Base-by-base conservation (phyloP, 1,140 invertebrate genomes). In the Cataglyphis hispanica region DNA sequence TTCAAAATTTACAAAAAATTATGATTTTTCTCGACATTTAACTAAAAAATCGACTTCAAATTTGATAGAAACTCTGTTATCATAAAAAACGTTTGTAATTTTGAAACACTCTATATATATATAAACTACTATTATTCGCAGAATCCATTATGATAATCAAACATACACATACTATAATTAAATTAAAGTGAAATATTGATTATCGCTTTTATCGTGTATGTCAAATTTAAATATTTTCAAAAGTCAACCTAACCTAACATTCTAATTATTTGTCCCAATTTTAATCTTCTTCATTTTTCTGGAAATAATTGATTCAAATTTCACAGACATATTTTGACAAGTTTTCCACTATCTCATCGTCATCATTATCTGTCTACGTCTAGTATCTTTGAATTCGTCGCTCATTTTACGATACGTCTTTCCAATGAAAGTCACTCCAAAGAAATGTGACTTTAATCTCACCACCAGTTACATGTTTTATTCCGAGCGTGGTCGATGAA, bases 391-490 rank as follows among this genome's bases (percentile, higher is more conserved):
- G 50, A 74, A 74, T 83, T 83, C 7, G 46, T 43, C 64, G 34
- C 10, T 56, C 25, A 43, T 83, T 58, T 53, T 34, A 25, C 19
- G 27, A 74, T 3, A 34, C 43, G 50, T 43, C 19, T 81, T 81
- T 40, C 3, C 13, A 11, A 46, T n/a, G n/a, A 80, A n/a, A 46
- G 63, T 63, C 60, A 25, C 22, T 69, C n/a, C 19, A 43, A 53
- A 61, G 78, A 83, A 74, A 74, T 72, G 78, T 83, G 67, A 46
- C 56, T 83, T 72, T 83, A 83, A 83, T 83, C 78, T 27, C 53
- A 25, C 63, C 2, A 60, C 16, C 16, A 40, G 11, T 25, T 58
- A 43, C 58, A 70, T 40, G 34, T 72, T 81, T 46, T 60, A 81
- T 81, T 70, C 63, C 86, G 37, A 25, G 63, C 27, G 67, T 60